Evolutionary conservation across 2,797 vertebrate species (phyloP), one percentile per base, ranked within the genome.

Genomic region (Fratercula arctica): DNA sequence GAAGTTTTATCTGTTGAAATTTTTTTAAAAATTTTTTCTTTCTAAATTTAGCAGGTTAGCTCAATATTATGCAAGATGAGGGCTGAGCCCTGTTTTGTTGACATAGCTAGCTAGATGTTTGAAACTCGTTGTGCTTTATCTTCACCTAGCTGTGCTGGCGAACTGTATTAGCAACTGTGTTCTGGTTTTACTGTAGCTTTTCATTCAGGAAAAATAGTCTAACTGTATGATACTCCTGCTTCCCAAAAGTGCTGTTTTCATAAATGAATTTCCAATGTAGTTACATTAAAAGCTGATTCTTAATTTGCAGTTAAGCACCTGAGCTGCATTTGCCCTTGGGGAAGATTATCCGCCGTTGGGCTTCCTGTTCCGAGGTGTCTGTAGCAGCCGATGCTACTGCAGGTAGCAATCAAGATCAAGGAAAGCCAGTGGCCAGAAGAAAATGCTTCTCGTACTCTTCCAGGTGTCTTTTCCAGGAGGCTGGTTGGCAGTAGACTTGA

Each of bases 141-240:
- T 84, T 64, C 31, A 18, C 28, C 23, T 19, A 6, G 7, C 25
- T 35, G 6, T 60, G 82, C 13, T 77, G 76, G 31, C 1, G 2
- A 70, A 4, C 28, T 43, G 17, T 21, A 1, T 29, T 45, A 28
- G 33, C 46, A 60, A 9, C n/a, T 39, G 16, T 37, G 9, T 43
- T 51, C 19, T 51, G 61, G 5, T 78, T 78, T 68, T 54, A 17
- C 45, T 78, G 12, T 16, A 25, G 59, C 54, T 57, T 81, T 80
- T 82, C 28, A 21, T n/a, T 85, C 48, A 33, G 43, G 29, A 31
- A 17, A 41, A 64, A 7, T 3, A 17, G 10, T 24, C 43, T 37
- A 39, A 14, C 19, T 57, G 0, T 10, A 11, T 16, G 19, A 5
- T 35, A 0, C 16, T 54, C 12, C 23, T 50, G 0, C 13, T 66